Conservation (phyloP, 2,888 invertebrate genomes). For the Caradrina kadenii region DNA sequence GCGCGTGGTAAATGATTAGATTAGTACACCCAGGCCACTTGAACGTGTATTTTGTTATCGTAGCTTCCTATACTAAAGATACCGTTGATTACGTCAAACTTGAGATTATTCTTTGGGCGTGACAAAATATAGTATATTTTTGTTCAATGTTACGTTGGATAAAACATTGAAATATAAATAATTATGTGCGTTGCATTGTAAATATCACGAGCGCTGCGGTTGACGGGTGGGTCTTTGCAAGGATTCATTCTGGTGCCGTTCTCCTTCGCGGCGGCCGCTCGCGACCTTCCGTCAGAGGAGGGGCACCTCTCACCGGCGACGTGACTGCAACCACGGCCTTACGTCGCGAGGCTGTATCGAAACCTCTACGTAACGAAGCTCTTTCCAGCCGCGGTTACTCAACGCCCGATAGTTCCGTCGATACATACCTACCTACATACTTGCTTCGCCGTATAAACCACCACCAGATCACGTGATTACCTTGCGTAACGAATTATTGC, state of each 20-base stretch:
- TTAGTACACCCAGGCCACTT: conserved; percentile 74
- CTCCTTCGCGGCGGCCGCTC: conserved; percentile 84
- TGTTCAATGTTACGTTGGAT: conserved; percentile 40
- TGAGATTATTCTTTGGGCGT: conserved; percentile 51
- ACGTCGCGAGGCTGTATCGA: conserved; percentile 90
- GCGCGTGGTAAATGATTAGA: conserved; percentile 79
- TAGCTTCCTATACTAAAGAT: conserved; percentile 73
- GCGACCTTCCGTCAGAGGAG: conserved; percentile 89
- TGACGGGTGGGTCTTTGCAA: conserved; percentile 80
- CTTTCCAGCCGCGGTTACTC: conserved; percentile 88
- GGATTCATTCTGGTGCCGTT: conserved; percentile 88
- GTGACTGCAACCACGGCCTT: conserved; percentile 90
- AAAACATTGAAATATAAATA: conserved; percentile 53
- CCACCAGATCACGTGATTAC: conserved; percentile 85
- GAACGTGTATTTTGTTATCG: conserved; percentile 77
- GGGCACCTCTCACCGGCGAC: conserved; percentile 89
- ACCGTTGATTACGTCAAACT: conserved; percentile 68
- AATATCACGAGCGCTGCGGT: conserved; percentile 64
- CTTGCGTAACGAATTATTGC: conserved; percentile 86
- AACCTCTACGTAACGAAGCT: conserved; percentile 89
- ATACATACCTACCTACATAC: conserved; percentile 79
- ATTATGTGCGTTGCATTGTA: conserved; percentile 67
- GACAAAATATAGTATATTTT: conserved; percentile 55
- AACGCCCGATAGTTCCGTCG: conserved; percentile 87
- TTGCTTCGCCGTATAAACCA: conserved; percentile 79